These are phyloP conservation scores for Sinocyclocheilus maitianheensis DNA, from an alignment of 2,113 vertebrate species.

Conservation along the genomic window DNA sequence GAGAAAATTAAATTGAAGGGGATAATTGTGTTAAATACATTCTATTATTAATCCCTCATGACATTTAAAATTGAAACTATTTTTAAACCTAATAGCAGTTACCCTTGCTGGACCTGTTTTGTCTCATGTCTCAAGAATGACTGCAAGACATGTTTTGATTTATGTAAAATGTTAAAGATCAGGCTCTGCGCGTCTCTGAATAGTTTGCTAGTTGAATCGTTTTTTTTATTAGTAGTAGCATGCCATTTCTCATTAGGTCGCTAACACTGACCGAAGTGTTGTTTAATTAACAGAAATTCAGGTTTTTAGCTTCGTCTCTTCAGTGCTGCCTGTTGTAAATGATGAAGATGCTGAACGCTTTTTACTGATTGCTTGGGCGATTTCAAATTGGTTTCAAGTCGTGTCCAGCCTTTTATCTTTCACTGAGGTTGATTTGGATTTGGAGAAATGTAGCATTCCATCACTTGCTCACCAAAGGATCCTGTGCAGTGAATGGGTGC, in stretches of 20 bases:
- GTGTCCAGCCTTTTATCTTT: not conserved
- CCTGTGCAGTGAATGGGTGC: too few relatives aligned
- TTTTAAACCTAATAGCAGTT: too few relatives aligned
- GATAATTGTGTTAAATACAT: too few relatives aligned
- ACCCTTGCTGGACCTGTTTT: too few relatives aligned
- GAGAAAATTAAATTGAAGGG: too few relatives aligned
- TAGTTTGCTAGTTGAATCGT: not conserved
- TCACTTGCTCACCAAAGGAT: not conserved
- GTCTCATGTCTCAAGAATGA: too few relatives aligned
- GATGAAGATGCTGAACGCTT: not conserved
- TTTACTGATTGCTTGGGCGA: not conserved
- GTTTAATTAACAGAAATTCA: not conserved
- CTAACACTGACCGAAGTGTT: not conserved
- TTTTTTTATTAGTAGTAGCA: not conserved
- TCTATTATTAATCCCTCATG: too few relatives aligned
- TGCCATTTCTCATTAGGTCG: not conserved
- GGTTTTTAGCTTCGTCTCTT: not conserved
- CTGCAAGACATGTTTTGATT: not conserved
- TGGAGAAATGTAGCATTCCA: not conserved
- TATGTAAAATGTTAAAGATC: constrained; percentile 46
- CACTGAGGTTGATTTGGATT: not conserved
- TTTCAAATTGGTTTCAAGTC: not conserved
- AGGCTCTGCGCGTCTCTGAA: not conserved
- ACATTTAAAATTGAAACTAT: too few relatives aligned
- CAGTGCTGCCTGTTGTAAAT: too few relatives aligned